phyloP scores from a whole-genome alignment of 2,888 invertebrate genomes.

The Peribatodes rhomboidaria region DNA sequence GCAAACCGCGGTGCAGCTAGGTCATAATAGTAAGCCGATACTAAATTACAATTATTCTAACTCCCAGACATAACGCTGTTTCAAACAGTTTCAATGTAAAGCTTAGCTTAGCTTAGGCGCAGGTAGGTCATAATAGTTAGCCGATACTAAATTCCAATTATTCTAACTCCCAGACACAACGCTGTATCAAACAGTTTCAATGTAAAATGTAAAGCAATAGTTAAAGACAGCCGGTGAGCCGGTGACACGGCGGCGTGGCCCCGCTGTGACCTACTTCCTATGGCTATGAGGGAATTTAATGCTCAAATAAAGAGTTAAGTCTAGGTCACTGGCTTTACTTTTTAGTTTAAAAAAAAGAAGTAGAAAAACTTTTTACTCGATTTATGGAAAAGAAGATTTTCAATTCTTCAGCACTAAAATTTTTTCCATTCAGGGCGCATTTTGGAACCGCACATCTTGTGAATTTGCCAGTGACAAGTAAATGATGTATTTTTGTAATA shows the following conservation, averaged over 20 bases:
- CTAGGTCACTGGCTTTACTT: background rate
- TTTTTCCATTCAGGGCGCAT: no score
- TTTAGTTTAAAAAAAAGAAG: no score
- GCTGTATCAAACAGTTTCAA: background rate
- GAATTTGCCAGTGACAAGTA: no score
- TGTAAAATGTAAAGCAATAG: background rate
- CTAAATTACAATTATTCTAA: background rate
- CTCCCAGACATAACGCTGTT: background rate
- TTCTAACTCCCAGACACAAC: background rate
- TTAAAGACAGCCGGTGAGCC: background rate
- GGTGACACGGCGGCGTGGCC: background rate
- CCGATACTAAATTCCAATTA: background rate
- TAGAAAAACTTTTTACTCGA: no score
- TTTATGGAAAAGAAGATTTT: no score
- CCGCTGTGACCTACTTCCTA: background rate
- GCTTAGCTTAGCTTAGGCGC: no score
- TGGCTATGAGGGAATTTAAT: background rate
- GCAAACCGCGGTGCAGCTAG: no score
- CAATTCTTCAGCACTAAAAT: no score
- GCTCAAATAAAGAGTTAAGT: background rate
- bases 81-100: background rate
- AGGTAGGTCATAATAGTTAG: no score
- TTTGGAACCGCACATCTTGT: no score
- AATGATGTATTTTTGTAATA: no score
- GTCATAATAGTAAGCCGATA: no score